phyloP scores from a whole-genome alignment of 30 jellyfish, hydroid and myxozoan species.

The Hydractinia symbiolongicarpus region DNA sequence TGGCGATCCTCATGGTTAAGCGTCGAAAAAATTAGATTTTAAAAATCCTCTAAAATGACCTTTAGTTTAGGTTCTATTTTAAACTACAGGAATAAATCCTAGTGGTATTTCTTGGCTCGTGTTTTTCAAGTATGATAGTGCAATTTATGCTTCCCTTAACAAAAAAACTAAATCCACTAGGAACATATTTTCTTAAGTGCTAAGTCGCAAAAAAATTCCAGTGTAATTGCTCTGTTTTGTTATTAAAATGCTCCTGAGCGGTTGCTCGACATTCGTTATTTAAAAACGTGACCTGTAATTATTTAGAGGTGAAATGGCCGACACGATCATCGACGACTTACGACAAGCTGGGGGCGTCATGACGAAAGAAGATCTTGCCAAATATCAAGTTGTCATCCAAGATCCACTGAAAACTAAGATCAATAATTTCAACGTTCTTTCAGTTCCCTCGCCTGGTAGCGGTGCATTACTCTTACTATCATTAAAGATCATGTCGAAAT shows the following conservation, averaged over 20 bases:
- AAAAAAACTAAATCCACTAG: no score
- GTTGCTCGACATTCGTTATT: neutral
- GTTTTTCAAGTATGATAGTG: no score
- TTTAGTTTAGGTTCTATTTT: no score
- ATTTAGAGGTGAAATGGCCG: constrained; percentile 94
- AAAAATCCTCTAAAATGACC: no score
- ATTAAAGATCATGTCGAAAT: constrained; percentile 70
- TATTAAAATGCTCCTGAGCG: neutral
- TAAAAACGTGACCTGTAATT: neutral
- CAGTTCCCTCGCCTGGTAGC: constrained; percentile 98
- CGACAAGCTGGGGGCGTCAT: constrained; percentile 93
- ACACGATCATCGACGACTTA: constrained; percentile 79
- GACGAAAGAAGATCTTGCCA: constrained; percentile 77
- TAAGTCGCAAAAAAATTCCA: no score
- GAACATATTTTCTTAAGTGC: no score
- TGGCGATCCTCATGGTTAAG: no score
- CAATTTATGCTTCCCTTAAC: no score
- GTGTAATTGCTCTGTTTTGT: no score
- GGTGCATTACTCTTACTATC: constrained; percentile 76
- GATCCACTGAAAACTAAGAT: constrained; percentile 71
- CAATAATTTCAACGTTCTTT: constrained; percentile 54
- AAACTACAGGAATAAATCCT: no score
- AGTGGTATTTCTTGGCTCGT: no score
- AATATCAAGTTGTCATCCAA: constrained; percentile 67
- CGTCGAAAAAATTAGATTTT: no score